Evolutionary conservation across 2,113 vertebrate species (phyloP).

Genomic region (Tragelaphus imberbis): DNA sequence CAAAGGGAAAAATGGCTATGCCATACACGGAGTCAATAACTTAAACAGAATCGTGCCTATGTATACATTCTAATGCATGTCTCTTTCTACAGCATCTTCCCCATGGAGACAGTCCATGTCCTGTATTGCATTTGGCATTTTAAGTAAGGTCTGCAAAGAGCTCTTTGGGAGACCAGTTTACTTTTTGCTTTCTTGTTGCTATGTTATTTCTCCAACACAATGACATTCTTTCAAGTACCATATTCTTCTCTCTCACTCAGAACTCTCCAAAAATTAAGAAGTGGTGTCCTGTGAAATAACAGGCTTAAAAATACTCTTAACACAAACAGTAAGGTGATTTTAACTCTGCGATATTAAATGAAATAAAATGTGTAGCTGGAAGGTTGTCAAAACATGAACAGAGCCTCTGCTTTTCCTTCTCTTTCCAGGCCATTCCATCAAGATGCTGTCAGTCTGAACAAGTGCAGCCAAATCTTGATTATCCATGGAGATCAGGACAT

Average conservation of each 20-base stretch:
- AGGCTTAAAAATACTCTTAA: neutral
- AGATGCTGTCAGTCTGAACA: constrained; percentile 3
- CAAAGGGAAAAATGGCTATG: neutral
- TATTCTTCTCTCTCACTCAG: neutral
- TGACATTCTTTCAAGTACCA: constrained; percentile 7
- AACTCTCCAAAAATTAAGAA: constrained; percentile 10
- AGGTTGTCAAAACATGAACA: neutral
- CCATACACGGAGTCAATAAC: neutral
- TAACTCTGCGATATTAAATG: neutral
- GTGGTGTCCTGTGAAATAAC: neutral
- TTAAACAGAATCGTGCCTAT: constrained; percentile 29
- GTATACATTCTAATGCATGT: constrained; percentile 26
- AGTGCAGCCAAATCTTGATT: constrained; percentile 41
- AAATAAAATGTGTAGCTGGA: neutral
- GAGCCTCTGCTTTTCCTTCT: neutral
- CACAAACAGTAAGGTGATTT: neutral
- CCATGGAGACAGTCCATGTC: constrained; percentile 27
- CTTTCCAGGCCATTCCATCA: constrained; percentile 21
- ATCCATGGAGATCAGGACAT: neutral
- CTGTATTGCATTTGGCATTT: constrained; percentile 33
- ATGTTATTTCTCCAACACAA: constrained; percentile 23
- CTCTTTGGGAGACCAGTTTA: constrained; percentile 8
- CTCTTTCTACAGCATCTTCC: constrained; percentile 37
- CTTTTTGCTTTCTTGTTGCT: constrained; percentile 38
- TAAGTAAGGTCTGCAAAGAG: neutral